Evolutionary conservation across 30 jellyfish, hydroid and myxozoan species (phyloP), one percentile per base, ranked within the genome.

Genomic region (Cassiopea andromeda): DNA sequence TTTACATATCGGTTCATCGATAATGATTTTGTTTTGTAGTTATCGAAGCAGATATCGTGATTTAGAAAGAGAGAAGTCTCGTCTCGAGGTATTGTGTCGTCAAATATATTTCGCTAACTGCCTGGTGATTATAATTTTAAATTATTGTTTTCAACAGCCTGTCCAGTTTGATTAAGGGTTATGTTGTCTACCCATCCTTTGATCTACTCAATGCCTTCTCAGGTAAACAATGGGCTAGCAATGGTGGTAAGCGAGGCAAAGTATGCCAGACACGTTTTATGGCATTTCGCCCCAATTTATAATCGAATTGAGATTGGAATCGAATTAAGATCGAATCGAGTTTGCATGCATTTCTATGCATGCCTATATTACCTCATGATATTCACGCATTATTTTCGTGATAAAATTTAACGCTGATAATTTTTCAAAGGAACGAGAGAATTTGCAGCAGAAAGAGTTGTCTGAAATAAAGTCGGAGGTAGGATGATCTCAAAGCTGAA

Each of bases 41-140:
- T 92, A 92, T 48, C 94, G 94, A 15, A 71, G 73, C 74, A 92
- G 80, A 64, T 71, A 85, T 60, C 94, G 94, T 8, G 94, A 85
- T 2, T 74, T 84, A 14, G 97, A 92, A 74, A 87, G 73, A 79
- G 94, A 87, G 50, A 87, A 87, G n/a, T 27, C 87, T 13, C 82
- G 85, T 7, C 69, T 87, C 46, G 89, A 87, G 94, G 94, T 87
- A 77, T 44, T 18, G 73, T 10, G 12, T 54, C 64, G 12, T 54
- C 12, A 10, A 54, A 54, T 54, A 54, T 3, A 6, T 3, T 54
- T 3, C 7, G 64, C 64, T 54, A 10, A 54, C 10, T 54, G 7
- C 12, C 64, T 3, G 7, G 64, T 54, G 64, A 54, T 54, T 54
- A 3, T 3, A 0, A 54, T 54, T 54, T 54, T 54, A 3, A 6